Base-by-base conservation (phyloP, 2,797 vertebrate species). In the Notolabrus celidotus region DNA sequence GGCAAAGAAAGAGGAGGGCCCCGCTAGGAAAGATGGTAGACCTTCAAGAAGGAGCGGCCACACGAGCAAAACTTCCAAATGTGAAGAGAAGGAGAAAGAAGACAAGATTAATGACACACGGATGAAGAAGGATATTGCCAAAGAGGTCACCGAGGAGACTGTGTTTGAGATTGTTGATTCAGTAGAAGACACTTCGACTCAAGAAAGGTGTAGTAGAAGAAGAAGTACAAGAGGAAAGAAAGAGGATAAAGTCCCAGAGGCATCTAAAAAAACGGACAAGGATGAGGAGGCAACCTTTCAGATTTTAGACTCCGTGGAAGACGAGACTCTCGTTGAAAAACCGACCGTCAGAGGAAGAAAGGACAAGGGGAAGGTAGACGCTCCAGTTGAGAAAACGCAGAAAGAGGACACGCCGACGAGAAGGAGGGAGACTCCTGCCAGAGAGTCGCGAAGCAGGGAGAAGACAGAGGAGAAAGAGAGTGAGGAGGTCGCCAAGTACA, bases 261-360 rank as follows among this genome's bases (percentile, higher is more conserved):
- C 1, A 0, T 15, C 63, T 8, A 43, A 39, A 27, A 77, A 58
- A n/a, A 10, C 39, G 3, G 47, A 46, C 12, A 9, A 2, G 10
- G 20, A 23, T 0, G 74, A 80, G 20, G 78, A 81, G 4, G 10
- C 39, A 5, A 50, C 59, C 0, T 88, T 60, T 5, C 3, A 76
- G 36, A 46, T 88, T 46, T 50, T 88, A 51, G 86, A 88, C 46
- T 90, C 80, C 1, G 81, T 86, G 16, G 86, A 72, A n/a, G 80
- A 71, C 0, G 10, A 66, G n/a, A n/a, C n/a, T n/a, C n/a, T n/a
- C n/a, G n/a, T n/a, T 2, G 49, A 73, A n/a, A n/a, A n/a, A 53
- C 12, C n/a, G 0, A n/a, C 14, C 0, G 1, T 76, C 7, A 25
- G 84, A 71, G 83, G 75, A 60, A 78, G 41, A 61, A 66, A 58